These are phyloP conservation scores for Apodemia hepburni DNA, from an alignment of 2,888 invertebrate genomes.

Conservation along the genomic window DNA sequence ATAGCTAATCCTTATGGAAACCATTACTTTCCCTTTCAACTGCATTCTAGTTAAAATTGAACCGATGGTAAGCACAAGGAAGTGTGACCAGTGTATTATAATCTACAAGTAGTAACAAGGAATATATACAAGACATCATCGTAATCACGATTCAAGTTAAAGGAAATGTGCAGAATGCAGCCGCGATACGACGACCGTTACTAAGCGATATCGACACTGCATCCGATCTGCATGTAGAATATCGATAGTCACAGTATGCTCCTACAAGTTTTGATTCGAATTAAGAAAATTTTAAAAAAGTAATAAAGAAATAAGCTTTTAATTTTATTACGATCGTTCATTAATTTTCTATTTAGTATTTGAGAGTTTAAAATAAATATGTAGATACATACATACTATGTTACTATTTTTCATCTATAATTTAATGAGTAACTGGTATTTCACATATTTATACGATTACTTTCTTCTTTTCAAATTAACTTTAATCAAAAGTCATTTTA, in stretches of 20 bases:
- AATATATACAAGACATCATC: slow-evolving; percentile 23
- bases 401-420: too few relatives aligned
- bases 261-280: neutral
- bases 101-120: slow-evolving; percentile 14
- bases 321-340: too few relatives aligned
- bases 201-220: slow-evolving; percentile 63
- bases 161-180: slow-evolving; percentile 61
- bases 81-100: neutral
- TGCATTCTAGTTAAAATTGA: neutral
- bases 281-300: too few relatives aligned
- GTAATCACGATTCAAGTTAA: slow-evolving; percentile 43
- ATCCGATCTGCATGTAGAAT: slow-evolving; percentile 69
- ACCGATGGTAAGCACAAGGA: neutral
- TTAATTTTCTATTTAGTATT: too few relatives aligned
- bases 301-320: too few relatives aligned
- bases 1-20: neutral
- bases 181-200: slow-evolving; percentile 65
- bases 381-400: too few relatives aligned
- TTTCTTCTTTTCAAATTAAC: too few relatives aligned
- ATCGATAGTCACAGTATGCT: slow-evolving; percentile 36
- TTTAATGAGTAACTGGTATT: too few relatives aligned
- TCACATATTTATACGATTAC: too few relatives aligned
- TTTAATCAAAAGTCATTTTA: too few relatives aligned
- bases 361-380: too few relatives aligned
- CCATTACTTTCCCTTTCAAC: neutral